Evolutionary conservation across 2,113 vertebrate genomes (phyloP), one percentile per base, ranked within the genome.

Genomic region (Myocastor coypus): DNA sequence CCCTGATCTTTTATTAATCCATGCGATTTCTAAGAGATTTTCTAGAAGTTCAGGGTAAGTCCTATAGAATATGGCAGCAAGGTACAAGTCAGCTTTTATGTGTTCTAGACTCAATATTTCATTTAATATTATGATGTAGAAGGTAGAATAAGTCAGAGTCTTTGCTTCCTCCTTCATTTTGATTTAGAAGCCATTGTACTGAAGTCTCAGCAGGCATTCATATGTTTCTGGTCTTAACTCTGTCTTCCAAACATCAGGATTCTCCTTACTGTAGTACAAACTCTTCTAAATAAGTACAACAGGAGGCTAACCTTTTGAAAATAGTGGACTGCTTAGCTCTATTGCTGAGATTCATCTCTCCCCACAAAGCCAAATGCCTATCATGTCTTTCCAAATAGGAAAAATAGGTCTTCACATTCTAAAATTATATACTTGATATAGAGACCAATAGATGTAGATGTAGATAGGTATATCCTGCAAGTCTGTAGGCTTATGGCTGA

Each of bases 321-420:
- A 92, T 59, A 96, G 34, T 19, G 16, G 32, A 80, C 34, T 73
- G 37, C 78, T 92, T 95, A 94, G 63, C 80, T 95, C 40, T 88
- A 32, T 42, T 86, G 59, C 77, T 87, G 40, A 71, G 63, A 91
- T 68, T 96, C 64, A 37, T 83, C 80, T 92, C 83, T 94, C 63
- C 8, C 55, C 69, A 81, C 57, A 73, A 85, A 96, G 63, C 57
- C 20, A 87, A 50, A 57, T 83, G 63, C 52, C 73, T 61, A 83
- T 55, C 26, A 34, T 87, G 46, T 26, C 61, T 93, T 89, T 86
- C 91, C 64, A 97, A 96, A 91, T 89, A 32, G 89, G 26, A 92
- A 55, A 93, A 95, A 55, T 28, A 91, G 86, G 8, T 64, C 71
- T 40, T 91, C 75, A 89, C 37, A 34, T 94, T 97, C 83, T 91